Evolutionary conservation across 2,888 invertebrate genomes (phyloP).

Genomic region (Lycia hirtaria): DNA sequence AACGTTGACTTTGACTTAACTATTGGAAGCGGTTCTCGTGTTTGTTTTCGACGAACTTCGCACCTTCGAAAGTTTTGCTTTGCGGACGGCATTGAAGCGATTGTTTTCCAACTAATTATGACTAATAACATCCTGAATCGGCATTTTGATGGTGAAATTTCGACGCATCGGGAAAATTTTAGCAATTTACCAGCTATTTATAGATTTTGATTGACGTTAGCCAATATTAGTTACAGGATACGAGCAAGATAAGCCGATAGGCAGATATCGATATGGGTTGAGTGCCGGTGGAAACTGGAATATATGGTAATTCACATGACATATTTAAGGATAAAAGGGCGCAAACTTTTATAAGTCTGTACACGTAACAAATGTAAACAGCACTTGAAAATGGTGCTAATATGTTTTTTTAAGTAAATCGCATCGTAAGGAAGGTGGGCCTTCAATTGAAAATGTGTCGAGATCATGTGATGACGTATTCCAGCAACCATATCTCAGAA

Average conservation of each 20-base stretch:
- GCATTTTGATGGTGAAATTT: not conserved
- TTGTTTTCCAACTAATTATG: slow-evolving; percentile 3
- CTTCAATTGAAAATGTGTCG: no score
- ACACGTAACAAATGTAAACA: no score
- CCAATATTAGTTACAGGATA: slow-evolving; percentile 15
- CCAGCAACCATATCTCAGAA: no score
- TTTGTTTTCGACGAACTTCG: not conserved
- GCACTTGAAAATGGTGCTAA: no score
- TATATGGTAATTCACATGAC: slow-evolving; percentile 5
- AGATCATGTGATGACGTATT: no score
- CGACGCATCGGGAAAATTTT: not conserved
- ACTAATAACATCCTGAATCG: slow-evolving; percentile 1
- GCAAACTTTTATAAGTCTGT: not conserved
- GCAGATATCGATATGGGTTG: slow-evolving; percentile 17
- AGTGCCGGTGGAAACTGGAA: slow-evolving; percentile 5
- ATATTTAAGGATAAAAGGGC: not conserved
- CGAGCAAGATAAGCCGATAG: slow-evolving; percentile 6
- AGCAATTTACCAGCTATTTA: not conserved
- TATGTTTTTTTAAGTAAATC: no score
- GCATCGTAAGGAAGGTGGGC: no score
- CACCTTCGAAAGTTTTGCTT: not conserved
- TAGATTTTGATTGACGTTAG: slow-evolving; percentile 10
- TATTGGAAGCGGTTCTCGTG: not conserved
- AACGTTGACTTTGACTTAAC: not conserved
- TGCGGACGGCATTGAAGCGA: not conserved